Percentiles rank a stretch among this genome's conserved stretches.
Conservation (phyloP, 2,888 invertebrate genomes). For the Adela reaumurella region DNA sequence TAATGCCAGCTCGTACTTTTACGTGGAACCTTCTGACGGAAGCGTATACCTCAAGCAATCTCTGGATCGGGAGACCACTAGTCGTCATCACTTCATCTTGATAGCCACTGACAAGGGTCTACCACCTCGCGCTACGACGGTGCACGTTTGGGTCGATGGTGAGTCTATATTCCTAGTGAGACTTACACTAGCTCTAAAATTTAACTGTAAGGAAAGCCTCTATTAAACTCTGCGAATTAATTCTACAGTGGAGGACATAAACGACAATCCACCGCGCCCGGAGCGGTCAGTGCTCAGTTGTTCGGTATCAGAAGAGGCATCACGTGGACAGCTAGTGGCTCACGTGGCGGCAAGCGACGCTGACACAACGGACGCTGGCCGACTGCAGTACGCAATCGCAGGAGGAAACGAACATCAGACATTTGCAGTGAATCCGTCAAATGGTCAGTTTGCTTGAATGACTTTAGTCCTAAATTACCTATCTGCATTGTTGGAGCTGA, state of each 20-base stretch:
- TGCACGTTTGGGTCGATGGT: slow-evolving; percentile 80
- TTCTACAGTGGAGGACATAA: slow-evolving; percentile 74
- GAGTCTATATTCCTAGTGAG: slow-evolving; percentile 13
- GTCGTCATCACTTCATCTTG: slow-evolving; percentile 73
- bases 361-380: slow-evolving; percentile 72
- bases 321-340: slow-evolving; percentile 83
- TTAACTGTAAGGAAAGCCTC: not conserved
- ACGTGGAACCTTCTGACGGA: slow-evolving; percentile 74
- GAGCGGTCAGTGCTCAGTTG: slow-evolving; percentile 78
- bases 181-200: too few relatives aligned
- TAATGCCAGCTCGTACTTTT: slow-evolving; percentile 67
- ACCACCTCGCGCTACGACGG: slow-evolving; percentile 76
- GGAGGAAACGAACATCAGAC: slow-evolving; percentile 77
- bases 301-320: slow-evolving; percentile 75
- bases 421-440: slow-evolving; percentile 26
- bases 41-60: slow-evolving; percentile 72
- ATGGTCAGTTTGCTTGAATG: too few relatives aligned
- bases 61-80: slow-evolving; percentile 75
- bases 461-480: too few relatives aligned
- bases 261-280: slow-evolving; percentile 86
- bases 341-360: slow-evolving; percentile 86
- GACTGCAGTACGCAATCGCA: slow-evolving; percentile 76
- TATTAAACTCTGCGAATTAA: too few relatives aligned
- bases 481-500: too few relatives aligned
- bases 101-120: slow-evolving; percentile 79